phyloP scores from a whole-genome alignment of 1,140 invertebrate species.

The Rhyzopertha dominica region DNA sequence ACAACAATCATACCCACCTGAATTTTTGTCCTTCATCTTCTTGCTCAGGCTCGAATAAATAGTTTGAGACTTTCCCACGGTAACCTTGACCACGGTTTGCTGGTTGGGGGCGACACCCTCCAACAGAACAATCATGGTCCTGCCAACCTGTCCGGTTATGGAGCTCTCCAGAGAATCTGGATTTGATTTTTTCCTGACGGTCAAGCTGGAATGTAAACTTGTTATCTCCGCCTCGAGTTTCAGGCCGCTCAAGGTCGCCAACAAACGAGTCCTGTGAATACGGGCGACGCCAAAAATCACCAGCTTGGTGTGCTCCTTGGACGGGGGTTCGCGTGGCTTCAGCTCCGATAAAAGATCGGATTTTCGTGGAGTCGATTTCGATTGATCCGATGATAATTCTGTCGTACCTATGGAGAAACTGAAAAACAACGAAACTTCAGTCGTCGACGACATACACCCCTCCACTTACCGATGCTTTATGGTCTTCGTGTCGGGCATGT shows the following conservation, averaged over 20 bases:
- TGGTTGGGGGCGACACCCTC: conserved; percentile 86
- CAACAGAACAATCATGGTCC: conserved; percentile 86
- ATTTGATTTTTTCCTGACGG: conserved; percentile 72
- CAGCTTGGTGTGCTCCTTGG: conserved; percentile 39
- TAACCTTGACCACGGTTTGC: conserved; percentile 91
- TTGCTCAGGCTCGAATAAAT: conserved; percentile 80
- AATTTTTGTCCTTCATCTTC: conserved; percentile 77
- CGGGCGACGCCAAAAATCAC: conserved; percentile 63
- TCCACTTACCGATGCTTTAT: conserved; percentile 49
- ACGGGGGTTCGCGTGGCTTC: conserved; percentile 37
- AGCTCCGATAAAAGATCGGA: conserved; percentile 48
- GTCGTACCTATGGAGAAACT: conserved; percentile 50
- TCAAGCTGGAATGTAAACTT: conserved; percentile 72
- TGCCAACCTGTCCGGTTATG: conserved; percentile 82
- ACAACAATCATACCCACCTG: no score
- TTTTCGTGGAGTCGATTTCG: conserved; percentile 51
- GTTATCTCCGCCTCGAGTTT: conserved; percentile 88
- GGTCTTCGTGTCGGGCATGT: conserved; percentile 90
- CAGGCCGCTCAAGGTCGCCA: conserved; percentile 87
- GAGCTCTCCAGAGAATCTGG: conserved; percentile 75
- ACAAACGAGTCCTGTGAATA: conserved; percentile 79
- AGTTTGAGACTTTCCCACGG: conserved; percentile 84
- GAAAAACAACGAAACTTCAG: conserved; percentile 16
- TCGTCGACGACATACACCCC: background rate
- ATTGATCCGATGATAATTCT: conserved; percentile 50